These are phyloP conservation scores for Rhingia campestris DNA, from an alignment of 2,888 invertebrate species.

Conservation along the genomic window DNA sequence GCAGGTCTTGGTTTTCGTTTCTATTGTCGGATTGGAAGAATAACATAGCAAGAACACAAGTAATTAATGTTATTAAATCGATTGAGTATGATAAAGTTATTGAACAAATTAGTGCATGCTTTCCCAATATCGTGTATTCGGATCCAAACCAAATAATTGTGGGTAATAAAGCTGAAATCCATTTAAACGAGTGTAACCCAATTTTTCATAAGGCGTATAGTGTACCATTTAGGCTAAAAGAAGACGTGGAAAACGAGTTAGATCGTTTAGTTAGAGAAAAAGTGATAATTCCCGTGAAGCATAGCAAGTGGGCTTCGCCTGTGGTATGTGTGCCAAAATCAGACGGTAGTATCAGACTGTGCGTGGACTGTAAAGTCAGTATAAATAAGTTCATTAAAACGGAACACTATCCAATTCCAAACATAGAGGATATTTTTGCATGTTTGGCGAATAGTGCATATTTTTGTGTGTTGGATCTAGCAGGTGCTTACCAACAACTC, in stretches of 20 bases:
- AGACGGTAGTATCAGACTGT: constrained; percentile 39
- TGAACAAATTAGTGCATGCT: too few species aligned
- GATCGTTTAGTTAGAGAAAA: constrained; percentile 1
- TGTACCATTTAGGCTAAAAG: neutral
- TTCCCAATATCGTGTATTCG: neutral
- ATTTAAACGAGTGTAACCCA: neutral
- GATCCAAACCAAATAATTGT: neutral
- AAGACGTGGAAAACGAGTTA: neutral
- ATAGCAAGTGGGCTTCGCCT: constrained; percentile 47
- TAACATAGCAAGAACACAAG: neutral
- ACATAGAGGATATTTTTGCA: constrained; percentile 52
- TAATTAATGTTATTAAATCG: neutral
- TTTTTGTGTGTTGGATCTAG: constrained; percentile 36
- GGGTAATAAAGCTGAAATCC: neutral
- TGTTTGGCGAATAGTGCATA: neutral
- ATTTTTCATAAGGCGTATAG: neutral
- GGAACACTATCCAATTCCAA: constrained; percentile 43
- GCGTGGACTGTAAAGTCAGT: constrained; percentile 41
- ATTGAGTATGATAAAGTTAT: neutral
- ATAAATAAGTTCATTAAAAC: constrained; percentile 13
- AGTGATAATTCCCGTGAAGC: constrained; percentile 7
- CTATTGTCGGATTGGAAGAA: neutral
- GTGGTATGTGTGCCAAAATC: constrained; percentile 53
- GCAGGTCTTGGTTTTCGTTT: neutral
- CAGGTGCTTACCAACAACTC: constrained; percentile 32